These are phyloP conservation scores for Plectus sambesii DNA, from an alignment of 1,140 invertebrate genomes.

Conservation along the genomic window DNA sequence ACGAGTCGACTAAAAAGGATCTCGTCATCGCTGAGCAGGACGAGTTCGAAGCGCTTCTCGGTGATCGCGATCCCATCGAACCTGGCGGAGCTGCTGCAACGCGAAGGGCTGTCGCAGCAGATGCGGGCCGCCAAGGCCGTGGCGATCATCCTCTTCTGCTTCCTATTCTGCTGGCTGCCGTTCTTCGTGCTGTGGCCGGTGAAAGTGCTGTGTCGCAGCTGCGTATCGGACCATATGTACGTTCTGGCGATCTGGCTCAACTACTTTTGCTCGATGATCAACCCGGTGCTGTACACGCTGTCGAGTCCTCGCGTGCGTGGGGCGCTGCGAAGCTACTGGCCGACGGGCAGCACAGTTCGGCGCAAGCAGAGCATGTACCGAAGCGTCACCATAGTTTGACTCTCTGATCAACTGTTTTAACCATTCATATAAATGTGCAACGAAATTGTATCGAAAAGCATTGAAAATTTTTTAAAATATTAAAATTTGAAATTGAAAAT, in stretches of 20 bases:
- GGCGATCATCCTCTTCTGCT: constrained; percentile 17
- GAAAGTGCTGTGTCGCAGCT: background rate
- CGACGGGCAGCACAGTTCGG: no score
- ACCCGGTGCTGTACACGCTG: constrained; percentile 16
- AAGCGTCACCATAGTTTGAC: no score
- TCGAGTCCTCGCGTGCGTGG: constrained; percentile 16
- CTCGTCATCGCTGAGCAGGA: background rate
- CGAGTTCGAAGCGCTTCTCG: constrained; percentile 13
- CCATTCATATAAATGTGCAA: no score
- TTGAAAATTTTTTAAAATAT: no score
- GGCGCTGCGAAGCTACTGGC: no score
- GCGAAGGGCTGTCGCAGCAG: constrained; percentile 19
- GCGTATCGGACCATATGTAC: constrained; percentile 14
- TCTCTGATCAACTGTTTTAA: no score
- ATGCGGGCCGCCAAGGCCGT: constrained; percentile 25
- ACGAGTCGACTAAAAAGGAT: constrained; percentile 9
- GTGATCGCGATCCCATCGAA: constrained; percentile 21
- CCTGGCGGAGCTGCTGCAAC: constrained; percentile 20
- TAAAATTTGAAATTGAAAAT: no score
- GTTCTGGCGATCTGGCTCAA: constrained; percentile 15
- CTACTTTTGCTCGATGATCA: constrained; percentile 15
- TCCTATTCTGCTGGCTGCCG: constrained; percentile 22
- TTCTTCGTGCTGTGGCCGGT: constrained; percentile 18
- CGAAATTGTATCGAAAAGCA: no score
- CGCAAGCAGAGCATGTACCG: no score